Conservation (phyloP, 2,113 vertebrate species). For the Prionailurus bengalensis region DNA sequence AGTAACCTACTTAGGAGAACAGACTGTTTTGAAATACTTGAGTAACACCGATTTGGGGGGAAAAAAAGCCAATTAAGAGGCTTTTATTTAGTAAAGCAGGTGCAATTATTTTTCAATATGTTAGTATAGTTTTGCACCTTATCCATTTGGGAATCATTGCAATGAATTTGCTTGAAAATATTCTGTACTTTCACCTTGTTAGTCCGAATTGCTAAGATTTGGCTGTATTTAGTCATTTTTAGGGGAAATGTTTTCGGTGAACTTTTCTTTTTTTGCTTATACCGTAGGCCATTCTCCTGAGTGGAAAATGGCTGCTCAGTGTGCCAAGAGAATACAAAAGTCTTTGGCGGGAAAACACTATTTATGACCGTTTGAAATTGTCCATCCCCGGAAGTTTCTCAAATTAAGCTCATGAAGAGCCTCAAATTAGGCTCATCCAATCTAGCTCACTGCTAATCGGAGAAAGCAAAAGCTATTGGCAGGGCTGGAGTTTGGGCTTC, state of each 20-base stretch:
- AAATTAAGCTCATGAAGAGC: not conserved
- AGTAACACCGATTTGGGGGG: not conserved
- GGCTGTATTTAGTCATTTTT: constrained; percentile 54
- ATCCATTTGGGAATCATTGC: constrained; percentile 38
- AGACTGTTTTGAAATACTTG: constrained; percentile 19
- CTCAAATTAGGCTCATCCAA: not conserved
- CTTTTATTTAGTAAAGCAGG: constrained; percentile 34
- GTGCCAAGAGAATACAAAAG: not conserved
- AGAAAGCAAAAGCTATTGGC: not conserved
- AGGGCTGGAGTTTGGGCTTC: not conserved
- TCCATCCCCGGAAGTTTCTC: constrained; percentile 33
- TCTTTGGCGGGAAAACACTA: not conserved
- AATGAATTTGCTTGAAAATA: constrained; percentile 40
- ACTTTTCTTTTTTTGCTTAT: constrained; percentile 52
- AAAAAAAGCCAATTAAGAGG: not conserved
- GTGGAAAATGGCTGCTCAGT: constrained; percentile 46
- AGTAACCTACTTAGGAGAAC: constrained; percentile 17
- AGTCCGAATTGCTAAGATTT: constrained; percentile 46
- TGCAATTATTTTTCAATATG: constrained; percentile 19
- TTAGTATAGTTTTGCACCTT: not conserved
- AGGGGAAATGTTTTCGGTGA: constrained; percentile 10
- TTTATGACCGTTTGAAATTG: constrained; percentile 21
- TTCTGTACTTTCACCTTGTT: constrained; percentile 16
- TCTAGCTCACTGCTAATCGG: not conserved
- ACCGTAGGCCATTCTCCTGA: not conserved